Conservation (phyloP, 2,888 invertebrate species). For the Lepidocyrtoides sp. region DNA sequence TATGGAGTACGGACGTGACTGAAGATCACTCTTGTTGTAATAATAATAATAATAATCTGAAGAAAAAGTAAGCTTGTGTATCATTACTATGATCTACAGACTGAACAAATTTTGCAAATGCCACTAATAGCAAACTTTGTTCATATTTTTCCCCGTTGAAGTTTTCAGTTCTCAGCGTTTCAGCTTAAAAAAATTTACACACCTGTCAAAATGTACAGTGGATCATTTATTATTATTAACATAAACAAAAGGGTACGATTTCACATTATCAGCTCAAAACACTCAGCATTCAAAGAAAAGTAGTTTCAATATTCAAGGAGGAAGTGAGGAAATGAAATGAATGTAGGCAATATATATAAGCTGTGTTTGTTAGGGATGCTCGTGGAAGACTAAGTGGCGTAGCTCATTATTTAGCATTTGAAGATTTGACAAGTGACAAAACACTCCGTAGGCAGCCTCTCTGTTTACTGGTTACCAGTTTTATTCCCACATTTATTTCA, state of each 20-base stretch:
- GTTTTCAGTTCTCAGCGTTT: not conserved
- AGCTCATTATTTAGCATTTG: constrained; percentile 30
- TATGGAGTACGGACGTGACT: not conserved
- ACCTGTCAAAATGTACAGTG: not conserved
- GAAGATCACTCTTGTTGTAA: not conserved
- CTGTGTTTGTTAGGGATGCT: not conserved
- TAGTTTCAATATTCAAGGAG: no score
- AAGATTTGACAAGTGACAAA: constrained; percentile 21
- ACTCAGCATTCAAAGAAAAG: not conserved
- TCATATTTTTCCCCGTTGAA: not conserved
- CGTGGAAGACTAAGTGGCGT: not conserved
- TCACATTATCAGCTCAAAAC: not conserved
- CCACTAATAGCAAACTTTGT: not conserved
- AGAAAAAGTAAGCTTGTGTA: not conserved
- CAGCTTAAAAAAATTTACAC: not conserved
- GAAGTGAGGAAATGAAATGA: not conserved
- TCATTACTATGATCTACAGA: not conserved
- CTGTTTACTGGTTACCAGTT: not conserved
- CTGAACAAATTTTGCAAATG: not conserved
- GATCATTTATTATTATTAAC: constrained; percentile 23
- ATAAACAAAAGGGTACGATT: not conserved
- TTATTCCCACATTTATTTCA: not conserved
- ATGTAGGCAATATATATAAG: not conserved
- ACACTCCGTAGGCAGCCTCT: constrained; percentile 31
- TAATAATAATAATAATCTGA: no score